These are phyloP conservation scores for Dryocosmus kuriphilus DNA, from an alignment of 2,888 invertebrate species.

Conservation along the genomic window DNA sequence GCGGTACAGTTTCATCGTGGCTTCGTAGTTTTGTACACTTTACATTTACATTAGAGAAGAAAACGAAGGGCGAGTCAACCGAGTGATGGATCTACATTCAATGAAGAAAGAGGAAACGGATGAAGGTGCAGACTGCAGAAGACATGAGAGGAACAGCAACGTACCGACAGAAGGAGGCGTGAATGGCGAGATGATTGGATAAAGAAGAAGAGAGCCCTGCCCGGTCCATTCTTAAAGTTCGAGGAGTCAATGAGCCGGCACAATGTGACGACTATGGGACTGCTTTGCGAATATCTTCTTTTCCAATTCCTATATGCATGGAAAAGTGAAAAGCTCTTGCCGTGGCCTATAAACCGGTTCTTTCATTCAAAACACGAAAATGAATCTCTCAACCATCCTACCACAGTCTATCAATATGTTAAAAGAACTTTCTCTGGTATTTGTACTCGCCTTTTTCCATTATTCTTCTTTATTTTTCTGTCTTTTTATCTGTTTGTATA, in stretches of 20 bases:
- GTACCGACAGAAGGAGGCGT: conserved; percentile 64
- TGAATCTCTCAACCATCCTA: conserved; percentile 24
- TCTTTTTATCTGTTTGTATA: no score
- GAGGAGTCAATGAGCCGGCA: conserved; percentile 62
- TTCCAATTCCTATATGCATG: conserved; percentile 14
- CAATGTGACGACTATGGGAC: conserved; percentile 52
- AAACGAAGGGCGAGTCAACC: conserved; percentile 45
- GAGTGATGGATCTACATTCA: conserved; percentile 64
- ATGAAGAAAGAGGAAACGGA: conserved; percentile 49
- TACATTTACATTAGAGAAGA: conserved; percentile 59
- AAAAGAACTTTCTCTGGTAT: not conserved
- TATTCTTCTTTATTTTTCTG: no score
- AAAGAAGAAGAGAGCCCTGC: conserved; percentile 66
- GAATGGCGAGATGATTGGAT: conserved; percentile 75
- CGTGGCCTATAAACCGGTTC: not conserved
- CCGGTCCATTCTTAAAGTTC: conserved; percentile 56
- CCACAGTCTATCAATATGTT: conserved; percentile 24
- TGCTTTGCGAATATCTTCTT: conserved; percentile 39
- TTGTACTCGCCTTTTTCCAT: no score
- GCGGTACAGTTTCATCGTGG: conserved; percentile 53
- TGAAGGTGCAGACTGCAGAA: conserved; percentile 19
- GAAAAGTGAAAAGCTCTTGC: conserved; percentile 18
- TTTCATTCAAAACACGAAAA: conserved; percentile 31
- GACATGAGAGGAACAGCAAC: conserved; percentile 28
- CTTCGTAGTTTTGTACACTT: conserved; percentile 50